These are phyloP conservation scores for Halcyon badia DNA, from an alignment of 2,797 vertebrate genomes.

Conservation along the genomic window DNA sequence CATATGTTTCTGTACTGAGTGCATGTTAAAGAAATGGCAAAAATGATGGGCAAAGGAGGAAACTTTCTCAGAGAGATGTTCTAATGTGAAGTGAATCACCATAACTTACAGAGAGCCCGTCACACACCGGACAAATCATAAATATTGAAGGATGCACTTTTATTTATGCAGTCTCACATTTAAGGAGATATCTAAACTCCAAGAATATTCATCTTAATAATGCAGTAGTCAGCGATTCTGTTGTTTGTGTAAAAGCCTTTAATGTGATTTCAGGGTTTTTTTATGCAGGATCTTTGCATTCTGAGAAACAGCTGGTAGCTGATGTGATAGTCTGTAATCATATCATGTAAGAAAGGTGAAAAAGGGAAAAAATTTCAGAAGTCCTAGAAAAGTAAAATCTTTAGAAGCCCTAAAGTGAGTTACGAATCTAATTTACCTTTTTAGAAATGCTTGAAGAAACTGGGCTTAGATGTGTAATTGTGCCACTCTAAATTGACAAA, in stretches of 20 bases:
- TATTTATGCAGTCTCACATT: background rate
- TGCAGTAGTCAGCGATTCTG: background rate
- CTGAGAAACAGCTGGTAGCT: background rate
- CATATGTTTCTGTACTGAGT: background rate
- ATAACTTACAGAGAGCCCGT: background rate
- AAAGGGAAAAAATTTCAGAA: background rate
- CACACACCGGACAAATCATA: background rate
- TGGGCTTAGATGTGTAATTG: background rate
- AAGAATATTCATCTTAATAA: background rate
- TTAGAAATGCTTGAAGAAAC: background rate
- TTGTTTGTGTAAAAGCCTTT: background rate
- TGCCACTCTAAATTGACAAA: background rate
- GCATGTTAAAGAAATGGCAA: background rate
- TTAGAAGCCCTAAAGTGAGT: background rate
- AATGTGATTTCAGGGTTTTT: background rate
- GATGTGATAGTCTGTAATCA: background rate
- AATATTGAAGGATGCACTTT: background rate
- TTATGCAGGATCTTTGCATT: background rate
- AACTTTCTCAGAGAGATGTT: background rate
- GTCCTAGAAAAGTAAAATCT: background rate
- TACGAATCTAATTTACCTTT: background rate
- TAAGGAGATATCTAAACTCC: background rate
- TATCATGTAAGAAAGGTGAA: background rate
- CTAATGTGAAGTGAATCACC: background rate
- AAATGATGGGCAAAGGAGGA: background rate